Conservation (phyloP, 2,888 invertebrate genomes). For the Carabus problematicus region DNA sequence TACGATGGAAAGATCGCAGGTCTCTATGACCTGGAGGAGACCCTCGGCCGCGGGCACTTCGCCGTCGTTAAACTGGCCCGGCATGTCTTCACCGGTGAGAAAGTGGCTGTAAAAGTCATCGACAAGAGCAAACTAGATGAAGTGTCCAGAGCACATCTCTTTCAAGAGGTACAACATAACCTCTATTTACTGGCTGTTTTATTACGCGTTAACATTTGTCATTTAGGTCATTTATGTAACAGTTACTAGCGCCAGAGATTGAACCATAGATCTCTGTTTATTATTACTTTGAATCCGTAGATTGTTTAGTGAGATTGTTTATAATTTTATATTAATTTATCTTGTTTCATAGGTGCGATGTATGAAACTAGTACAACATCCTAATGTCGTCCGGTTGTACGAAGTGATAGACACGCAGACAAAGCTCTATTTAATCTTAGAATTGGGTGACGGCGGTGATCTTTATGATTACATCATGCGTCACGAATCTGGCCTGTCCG, state of each 20-base stretch:
- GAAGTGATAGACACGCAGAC: conserved; percentile 99
- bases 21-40: conserved; percentile 96
- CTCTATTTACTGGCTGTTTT: too few relatives aligned
- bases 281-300: too few relatives aligned
- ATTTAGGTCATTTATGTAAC: too few relatives aligned
- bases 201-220: too few relatives aligned
- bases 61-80: conserved; percentile 97
- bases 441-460: conserved; percentile 98
- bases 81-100: conserved; percentile 99
- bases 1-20: conserved; percentile 93
- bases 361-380: conserved; percentile 99
- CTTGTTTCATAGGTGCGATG: conserved; percentile 76
- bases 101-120: conserved; percentile 97
- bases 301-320: too few relatives aligned
- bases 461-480: conserved; percentile 98
- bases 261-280: too few relatives aligned
- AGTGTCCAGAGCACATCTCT: conserved; percentile 93
- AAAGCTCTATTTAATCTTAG: conserved; percentile 94
- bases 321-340: too few relatives aligned
- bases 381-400: conserved; percentile 96
- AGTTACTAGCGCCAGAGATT: too few relatives aligned
- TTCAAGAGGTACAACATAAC: conserved; percentile 78
- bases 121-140: conserved; percentile 98
- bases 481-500: conserved; percentile 87
- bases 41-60: conserved; percentile 97